phyloP scores from a whole-genome alignment of 2,113 vertebrate genomes.

The Saccopteryx bilineata region DNA sequence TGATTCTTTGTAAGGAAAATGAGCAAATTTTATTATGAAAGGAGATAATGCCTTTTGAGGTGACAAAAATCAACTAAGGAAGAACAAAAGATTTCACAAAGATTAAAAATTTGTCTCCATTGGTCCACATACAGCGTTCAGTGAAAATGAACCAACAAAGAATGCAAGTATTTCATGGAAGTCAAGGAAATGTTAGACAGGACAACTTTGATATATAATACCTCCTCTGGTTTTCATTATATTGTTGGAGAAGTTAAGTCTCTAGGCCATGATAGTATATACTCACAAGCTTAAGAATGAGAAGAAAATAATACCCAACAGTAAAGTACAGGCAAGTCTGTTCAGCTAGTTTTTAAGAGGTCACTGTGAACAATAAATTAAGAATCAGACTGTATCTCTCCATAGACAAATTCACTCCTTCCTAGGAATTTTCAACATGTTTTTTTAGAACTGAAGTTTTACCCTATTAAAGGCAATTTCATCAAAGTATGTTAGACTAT shows the following conservation, averaged over 20 bases:
- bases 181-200: background rate
- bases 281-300: background rate
- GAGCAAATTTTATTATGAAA: background rate
- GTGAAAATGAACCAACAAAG: background rate
- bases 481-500: background rate
- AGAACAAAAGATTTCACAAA: conserved; percentile 3
- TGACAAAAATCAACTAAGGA: conserved; percentile 16
- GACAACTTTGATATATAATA: background rate
- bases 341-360: background rate
- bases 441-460: background rate
- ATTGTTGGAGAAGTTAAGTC: background rate
- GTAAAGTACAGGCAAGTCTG: background rate
- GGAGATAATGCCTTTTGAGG: background rate
- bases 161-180: background rate
- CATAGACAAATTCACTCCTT: background rate
- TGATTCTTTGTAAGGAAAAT: background rate
- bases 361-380: background rate
- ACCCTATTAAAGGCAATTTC: background rate
- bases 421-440: background rate
- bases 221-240: background rate
- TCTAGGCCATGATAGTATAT: background rate
- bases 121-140: background rate
- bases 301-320: background rate
- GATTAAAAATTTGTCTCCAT: background rate
- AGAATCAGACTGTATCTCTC: background rate